Evolutionary conservation across 2,797 vertebrate genomes (phyloP).

Genomic region (Micropoecilia bifurca): DNA sequence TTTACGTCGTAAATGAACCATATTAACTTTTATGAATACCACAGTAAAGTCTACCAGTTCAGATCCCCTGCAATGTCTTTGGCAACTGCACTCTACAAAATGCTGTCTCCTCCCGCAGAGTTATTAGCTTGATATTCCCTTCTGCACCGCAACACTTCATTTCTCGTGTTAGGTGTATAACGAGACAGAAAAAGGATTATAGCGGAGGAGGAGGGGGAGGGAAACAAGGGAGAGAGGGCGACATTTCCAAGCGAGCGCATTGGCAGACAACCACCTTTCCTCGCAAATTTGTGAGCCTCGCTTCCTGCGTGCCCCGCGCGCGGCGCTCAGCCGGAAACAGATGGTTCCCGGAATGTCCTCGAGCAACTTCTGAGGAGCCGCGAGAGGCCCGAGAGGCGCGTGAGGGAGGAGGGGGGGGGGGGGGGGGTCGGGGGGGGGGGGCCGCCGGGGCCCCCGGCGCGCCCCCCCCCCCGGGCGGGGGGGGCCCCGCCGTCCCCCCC

Average conservation of each 20-base stretch:
- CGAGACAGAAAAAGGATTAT: constrained; percentile 62
- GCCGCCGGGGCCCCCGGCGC: too few relatives aligned
- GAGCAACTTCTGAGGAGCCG: constrained; percentile 80
- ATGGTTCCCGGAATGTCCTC: constrained; percentile 87
- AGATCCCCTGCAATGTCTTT: constrained; percentile 23
- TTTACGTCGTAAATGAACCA: background rate
- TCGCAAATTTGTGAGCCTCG: constrained; percentile 78
- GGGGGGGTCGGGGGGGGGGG: too few relatives aligned
- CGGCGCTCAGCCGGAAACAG: constrained; percentile 81
- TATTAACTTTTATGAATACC: constrained; percentile 1
- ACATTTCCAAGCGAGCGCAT: constrained; percentile 74
- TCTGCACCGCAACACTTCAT: constrained; percentile 65
- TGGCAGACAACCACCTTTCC: constrained; percentile 84
- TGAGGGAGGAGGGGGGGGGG: constrained; percentile 65
- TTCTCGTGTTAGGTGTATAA: constrained; percentile 65
- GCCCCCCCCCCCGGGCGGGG: too few relatives aligned
- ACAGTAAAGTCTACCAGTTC: constrained; percentile 1
- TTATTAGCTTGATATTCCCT: constrained; percentile 24
- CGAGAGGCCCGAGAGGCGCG: constrained; percentile 73
- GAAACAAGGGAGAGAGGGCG: constrained; percentile 34
- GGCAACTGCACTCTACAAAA: constrained; percentile 14
- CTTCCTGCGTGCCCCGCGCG: constrained; percentile 78
- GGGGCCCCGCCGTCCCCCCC: too few relatives aligned
- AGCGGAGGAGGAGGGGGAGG: constrained; percentile 46
- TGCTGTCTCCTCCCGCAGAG: constrained; percentile 16